Base-by-base conservation (phyloP, 2,797 vertebrate species). In the Anableps anableps region DNA sequence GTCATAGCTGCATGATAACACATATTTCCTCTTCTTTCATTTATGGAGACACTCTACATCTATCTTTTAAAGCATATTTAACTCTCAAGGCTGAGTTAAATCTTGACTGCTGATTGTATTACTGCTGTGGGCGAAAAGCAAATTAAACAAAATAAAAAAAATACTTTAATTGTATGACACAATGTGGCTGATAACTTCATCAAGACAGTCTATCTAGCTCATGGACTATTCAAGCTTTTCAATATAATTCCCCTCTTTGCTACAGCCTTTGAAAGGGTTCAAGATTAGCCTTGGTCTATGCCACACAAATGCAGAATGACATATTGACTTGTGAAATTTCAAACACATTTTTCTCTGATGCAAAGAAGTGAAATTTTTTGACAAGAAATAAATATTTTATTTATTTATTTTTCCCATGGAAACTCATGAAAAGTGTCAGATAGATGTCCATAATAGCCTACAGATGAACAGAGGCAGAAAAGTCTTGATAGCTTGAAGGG, bases 281-380 rank as follows among this genome's bases (percentile, higher is more conserved):
- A 9, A 89, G 86, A 92, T 88, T 86, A 88, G 53, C 70, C 41
- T 86, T 80, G 62, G 72, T 87, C 41, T 89, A 55, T 76, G 81
- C 84, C 80, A 86, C 76, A 86, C 70, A 86, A 88, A 90, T 85
- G 60, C 79, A 82, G 88, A 91, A 91, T 90, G 53, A 89, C 79
- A 80, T 89, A 92, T 92, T 91, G 92, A 93, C 90, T 86, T 58
- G 17, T 48, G 4, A 80, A 85, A 82, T 83, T 76, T n/a, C 66
- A 74, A 88, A 83, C 78, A 87, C 70, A 83, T 75, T 81, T 60
- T 76, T 81, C 34, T 11, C 71, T 78, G 26, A 90, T 84, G 88
- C 86, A 91, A 85, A 86, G 66, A 77, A 29, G 36, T 86, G 80
- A 85, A 79, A 86, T 41, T 77, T 55, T 76, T 53, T 5, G 34